Base-by-base conservation (phyloP, 2,888 invertebrate genomes). In the Malthinus flaveolus region DNA sequence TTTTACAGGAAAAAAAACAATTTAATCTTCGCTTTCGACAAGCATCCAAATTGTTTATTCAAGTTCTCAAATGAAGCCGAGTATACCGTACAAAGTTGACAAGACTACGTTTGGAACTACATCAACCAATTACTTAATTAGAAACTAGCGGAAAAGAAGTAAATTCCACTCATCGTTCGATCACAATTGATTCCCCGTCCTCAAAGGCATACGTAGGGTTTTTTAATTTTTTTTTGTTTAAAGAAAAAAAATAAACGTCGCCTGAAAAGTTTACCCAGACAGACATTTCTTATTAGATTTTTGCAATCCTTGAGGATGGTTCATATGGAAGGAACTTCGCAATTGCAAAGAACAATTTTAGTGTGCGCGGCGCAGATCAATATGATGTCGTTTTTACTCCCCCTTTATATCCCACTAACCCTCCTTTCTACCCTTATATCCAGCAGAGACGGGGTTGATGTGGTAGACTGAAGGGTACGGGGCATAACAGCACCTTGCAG, bases 281-380 rank as follows among this genome's bases (percentile, higher is more conserved):
- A 60, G 60, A 60, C 60, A 56, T 56, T 56, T 60, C 56, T 56
- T 56, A 60, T 56, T 60, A 60, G 56, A 59, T 64, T 64, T 64
- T 66, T 65, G 64, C 63, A 61, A 66, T 66, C 66, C 63, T 65
- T 65, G 62, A 65, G 58, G 63, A 66, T 63, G 63, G 62, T 61
- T 63, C 63, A 58, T 65, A 57, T 62, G 59, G 63, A 65, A 66
- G 57, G 63, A 65, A 66, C 61, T 62, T 66, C 62, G 64, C 63
- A 61, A 62, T 60, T 62, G 59, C 56, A 58, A 56, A 56, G 57
- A 56, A 56, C 55, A 55, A 50, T 59, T 65, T 66, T 63, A 52
- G 59, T 53, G 66, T 70, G 69, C 70, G 68, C 69, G 33, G 70
- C 71, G 70, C 72, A 70, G 71, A 72, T 72, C 72, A 71, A 72